These are phyloP conservation scores for Megalopta genalis DNA, from an alignment of 1,140 invertebrate genomes.

Conservation along the genomic window DNA sequence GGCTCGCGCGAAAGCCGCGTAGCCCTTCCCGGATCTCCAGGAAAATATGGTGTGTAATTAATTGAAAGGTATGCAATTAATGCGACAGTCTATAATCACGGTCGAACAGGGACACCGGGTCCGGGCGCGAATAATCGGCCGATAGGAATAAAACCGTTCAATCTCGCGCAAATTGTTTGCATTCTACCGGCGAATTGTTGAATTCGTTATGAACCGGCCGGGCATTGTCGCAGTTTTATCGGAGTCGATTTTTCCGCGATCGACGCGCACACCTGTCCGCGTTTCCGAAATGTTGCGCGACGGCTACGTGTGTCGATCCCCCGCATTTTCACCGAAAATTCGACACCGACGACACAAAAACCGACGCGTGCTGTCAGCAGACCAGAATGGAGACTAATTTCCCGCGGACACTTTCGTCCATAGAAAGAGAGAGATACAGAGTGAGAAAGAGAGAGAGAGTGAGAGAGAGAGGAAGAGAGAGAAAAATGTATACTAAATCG, in stretches of 20 bases:
- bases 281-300: slow-evolving; percentile 29
- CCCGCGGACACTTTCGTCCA: slow-evolving; percentile 10
- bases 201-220: slow-evolving; percentile 4
- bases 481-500: slow-evolving; percentile 40
- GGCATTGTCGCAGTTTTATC: slow-evolving; percentile 27
- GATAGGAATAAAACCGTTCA: slow-evolving; percentile 32
- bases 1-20: neutral
- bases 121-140: slow-evolving; percentile 10
- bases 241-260: slow-evolving; percentile 18
- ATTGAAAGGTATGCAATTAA: neutral
- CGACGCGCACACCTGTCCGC: neutral
- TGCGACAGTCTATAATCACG: neutral
- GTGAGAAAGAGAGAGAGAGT: neutral
- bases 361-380: slow-evolving; percentile 3
- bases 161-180: slow-evolving; percentile 43
- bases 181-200: slow-evolving; percentile 25
- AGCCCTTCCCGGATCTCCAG: neutral
- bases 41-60: neutral
- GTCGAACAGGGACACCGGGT: neutral
- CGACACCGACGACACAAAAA: slow-evolving; percentile 3
- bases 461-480: neutral
- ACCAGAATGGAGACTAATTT: slow-evolving; percentile 36
- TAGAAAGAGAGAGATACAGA: slow-evolving; percentile 3
- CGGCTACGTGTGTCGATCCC: neutral
- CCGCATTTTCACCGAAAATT: slow-evolving; percentile 25